Base-by-base conservation (phyloP, 2,797 vertebrate genomes). In the Vireo griseus region DNA sequence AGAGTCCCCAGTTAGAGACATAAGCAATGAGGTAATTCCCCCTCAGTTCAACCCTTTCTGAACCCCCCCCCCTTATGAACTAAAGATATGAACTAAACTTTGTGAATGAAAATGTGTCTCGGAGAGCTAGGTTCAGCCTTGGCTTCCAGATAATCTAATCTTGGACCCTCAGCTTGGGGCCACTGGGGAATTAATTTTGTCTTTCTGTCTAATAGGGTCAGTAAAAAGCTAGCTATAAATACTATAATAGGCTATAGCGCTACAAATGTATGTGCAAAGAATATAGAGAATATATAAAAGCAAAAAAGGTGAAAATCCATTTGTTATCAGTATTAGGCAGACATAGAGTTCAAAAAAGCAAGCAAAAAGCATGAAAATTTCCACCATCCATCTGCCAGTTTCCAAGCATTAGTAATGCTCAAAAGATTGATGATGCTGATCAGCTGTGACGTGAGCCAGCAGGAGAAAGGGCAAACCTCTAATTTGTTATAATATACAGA, bases 231-330 rank as follows among this genome's bases (percentile, higher is more conserved):
- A 65, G 9, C 26, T 57, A 31, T 0, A 0, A 65, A 14, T 35
- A 29, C 35, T 48, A 1, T 13, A 25, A 16, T 11, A 48, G 20
- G 20, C 44, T 65, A 10, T 25, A 57, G 44, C 0, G 0, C 13
- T 57, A 50, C 20, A 48, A 73, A 35, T 14, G 11, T 14, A 12
- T 65, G 25, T 42, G 25, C 26, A 16, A 52, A 31, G 31, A 65
- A 65, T 42, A 13, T 0, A 42, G 9, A 65, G 42, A 35, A 9
- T 7, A 31, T 31, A 42, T 21, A 50, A 50, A 50, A 57, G 14
- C 44, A 57, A 50, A 84, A 63, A 57, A 26, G 17, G 9, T 42
- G 31, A 42, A 57, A 66, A 57, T 66, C 25, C 35, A 57, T 50
- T 50, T 5, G 1, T 6, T 35, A 22, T 42, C 44, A 42, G 39